Evolutionary conservation across 2,888 invertebrate species (phyloP), one percentile per base, ranked within the genome.

Genomic region (Iphiclides podalirius): DNA sequence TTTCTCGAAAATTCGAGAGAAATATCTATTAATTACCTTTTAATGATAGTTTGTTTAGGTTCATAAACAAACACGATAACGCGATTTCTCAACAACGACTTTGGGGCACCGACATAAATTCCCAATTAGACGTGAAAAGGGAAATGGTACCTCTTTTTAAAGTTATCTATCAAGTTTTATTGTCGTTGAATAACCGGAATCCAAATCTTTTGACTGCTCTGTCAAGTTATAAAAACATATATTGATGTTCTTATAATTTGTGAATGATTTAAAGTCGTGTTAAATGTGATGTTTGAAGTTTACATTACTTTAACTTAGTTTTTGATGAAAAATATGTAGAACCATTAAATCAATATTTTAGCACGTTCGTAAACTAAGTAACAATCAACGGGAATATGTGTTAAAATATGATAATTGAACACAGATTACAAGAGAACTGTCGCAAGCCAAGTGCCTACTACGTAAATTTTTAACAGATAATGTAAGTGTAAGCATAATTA

Each of bases 81-180:
- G 14, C 17, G 23, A 34, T 28, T 35, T 39, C 38, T 49, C 34
- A 35, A 13, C 26, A 36, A 38, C 38, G 11, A 26, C 15, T 1
- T 38, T 17, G 15, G 15, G 31, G 15, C 28, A 31, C 16, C 8
- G 11, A 33, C 26, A 44, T 39, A 52, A 52, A 47, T 53, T 38
- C 37, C 63, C 60, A 65, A 67, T 67, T 63, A 66, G 61, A 67
- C 31, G 44, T 47, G 37, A 57, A 54, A 50, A 64, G 59, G 58
- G 60, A 64, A 66, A 63, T 57, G 58, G 45, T 63, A 55, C 60
- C 52, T 58, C 52, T 46, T 51, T 62, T 54, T 55, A 54, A 56
- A 47, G 58, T 61, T 62, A 67, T 70, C 69, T 65, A 65, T 71
- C 61, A 66, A 65, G 59, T 68, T 70, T 67, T 66, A 67, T 63